These are phyloP conservation scores for Psammodynastes pulverulentus DNA, from an alignment of 2,113 vertebrate species.

Conservation along the genomic window DNA sequence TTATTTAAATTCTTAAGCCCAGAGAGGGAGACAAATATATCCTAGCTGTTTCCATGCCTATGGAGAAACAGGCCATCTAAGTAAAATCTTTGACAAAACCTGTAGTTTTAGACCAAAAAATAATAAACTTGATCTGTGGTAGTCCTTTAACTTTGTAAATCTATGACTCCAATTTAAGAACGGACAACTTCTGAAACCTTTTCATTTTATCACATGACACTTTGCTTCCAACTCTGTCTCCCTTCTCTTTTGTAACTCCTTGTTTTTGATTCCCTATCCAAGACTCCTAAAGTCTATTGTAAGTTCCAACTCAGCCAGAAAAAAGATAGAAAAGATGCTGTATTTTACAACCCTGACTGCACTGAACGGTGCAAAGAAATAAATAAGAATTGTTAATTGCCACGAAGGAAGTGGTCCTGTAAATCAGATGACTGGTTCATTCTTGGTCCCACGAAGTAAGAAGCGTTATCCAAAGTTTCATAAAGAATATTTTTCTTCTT, in stretches of 20 bases:
- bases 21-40: neutral
- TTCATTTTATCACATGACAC: neutral
- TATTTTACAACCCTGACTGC: neutral
- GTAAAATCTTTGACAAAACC: neutral
- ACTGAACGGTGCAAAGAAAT: neutral
- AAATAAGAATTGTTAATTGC: neutral
- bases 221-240: neutral
- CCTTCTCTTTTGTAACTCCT: neutral
- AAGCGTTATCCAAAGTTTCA: neutral
- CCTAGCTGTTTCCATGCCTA: neutral
- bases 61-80: neutral
- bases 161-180: neutral
- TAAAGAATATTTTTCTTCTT: neutral
- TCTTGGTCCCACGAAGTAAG: neutral
- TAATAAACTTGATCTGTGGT: neutral
- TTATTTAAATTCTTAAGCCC: neutral
- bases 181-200: neutral
- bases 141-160: neutral
- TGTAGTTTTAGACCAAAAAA: neutral
- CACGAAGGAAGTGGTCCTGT: neutral
- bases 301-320: neutral
- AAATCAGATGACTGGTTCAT: neutral
- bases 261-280: neutral
- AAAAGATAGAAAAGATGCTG: neutral
- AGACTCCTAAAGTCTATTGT: neutral